Evolutionary conservation across 2,888 invertebrate genomes (phyloP).

Genomic region (Loripinus fragilis): DNA sequence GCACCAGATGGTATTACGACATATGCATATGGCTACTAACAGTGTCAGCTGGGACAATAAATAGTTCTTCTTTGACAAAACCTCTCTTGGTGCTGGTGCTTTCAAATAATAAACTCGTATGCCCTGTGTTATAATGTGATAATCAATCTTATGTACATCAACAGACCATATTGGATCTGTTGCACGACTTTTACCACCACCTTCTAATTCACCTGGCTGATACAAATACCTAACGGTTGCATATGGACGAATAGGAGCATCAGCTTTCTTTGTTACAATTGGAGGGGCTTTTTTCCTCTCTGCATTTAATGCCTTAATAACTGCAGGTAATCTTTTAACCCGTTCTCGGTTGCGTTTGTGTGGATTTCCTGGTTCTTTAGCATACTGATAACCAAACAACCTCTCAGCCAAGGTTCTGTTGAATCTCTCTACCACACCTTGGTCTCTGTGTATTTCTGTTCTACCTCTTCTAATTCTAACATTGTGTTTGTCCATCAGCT

Average conservation of each 20-base stretch:
- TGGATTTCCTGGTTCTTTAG: conserved; percentile 37
- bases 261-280: conserved; percentile 26
- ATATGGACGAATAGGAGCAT: conserved; percentile 24
- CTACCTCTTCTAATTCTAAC: conserved; percentile 42
- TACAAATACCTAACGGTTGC: conserved; percentile 46
- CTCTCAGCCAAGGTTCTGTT: conserved; percentile 55
- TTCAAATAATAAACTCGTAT: conserved; percentile 50
- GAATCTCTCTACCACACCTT: conserved; percentile 50
- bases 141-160: conserved; percentile 41
- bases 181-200: conserved; percentile 40
- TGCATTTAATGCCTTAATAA: conserved; percentile 45
- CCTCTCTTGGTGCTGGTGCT: conserved; percentile 47
- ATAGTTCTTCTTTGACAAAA: conserved; percentile 45
- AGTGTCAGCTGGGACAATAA: conserved; percentile 35
- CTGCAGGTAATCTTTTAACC: conserved; percentile 49
- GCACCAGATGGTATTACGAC: conserved; percentile 45
- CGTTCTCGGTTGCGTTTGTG: conserved; percentile 47
- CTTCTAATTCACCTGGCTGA: conserved; percentile 54
- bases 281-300: conserved; percentile 40
- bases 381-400: conserved; percentile 54
- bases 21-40: conserved; percentile 62
- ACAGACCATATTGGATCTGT: conserved; percentile 57
- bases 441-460: conserved; percentile 46
- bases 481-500: conserved; percentile 49
- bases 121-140: conserved; percentile 42